phyloP scores from a whole-genome alignment of 2,113 vertebrate species.

The Plecotus auritus region DNA sequence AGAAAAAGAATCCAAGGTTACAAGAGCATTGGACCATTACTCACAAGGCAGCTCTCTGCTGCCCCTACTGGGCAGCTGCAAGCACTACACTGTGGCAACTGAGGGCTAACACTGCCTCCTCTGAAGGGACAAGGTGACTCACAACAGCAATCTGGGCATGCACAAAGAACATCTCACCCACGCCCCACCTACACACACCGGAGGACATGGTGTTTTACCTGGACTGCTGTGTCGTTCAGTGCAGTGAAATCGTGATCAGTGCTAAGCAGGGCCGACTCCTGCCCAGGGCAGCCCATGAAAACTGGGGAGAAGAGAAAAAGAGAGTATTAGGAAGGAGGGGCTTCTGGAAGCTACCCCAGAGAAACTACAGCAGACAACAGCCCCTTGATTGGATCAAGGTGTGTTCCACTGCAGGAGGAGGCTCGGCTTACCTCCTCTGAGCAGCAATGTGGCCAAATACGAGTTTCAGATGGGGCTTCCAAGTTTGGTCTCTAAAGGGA shows the following conservation, averaged over 20 bases:
- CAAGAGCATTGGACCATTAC: background rate
- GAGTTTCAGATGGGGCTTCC: background rate
- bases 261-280: background rate
- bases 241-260: background rate
- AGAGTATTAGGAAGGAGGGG: background rate
- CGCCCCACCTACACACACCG: background rate
- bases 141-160: background rate
- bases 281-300: conserved; percentile 8
- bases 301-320: background rate
- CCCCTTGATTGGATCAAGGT: background rate
- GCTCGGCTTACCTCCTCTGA: background rate
- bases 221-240: background rate
- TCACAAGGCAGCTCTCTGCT: background rate
- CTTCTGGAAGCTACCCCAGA: background rate
- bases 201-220: background rate
- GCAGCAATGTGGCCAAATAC: background rate
- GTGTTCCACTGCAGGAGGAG: background rate
- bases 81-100: background rate
- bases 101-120: background rate
- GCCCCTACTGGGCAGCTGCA: background rate
- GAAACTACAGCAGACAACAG: background rate
- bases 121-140: background rate
- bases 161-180: background rate
- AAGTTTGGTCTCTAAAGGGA: background rate
- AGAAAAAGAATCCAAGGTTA: background rate